Evolutionary conservation across 2,113 vertebrate species (phyloP).

Genomic region (Antidorcas marsupialis): DNA sequence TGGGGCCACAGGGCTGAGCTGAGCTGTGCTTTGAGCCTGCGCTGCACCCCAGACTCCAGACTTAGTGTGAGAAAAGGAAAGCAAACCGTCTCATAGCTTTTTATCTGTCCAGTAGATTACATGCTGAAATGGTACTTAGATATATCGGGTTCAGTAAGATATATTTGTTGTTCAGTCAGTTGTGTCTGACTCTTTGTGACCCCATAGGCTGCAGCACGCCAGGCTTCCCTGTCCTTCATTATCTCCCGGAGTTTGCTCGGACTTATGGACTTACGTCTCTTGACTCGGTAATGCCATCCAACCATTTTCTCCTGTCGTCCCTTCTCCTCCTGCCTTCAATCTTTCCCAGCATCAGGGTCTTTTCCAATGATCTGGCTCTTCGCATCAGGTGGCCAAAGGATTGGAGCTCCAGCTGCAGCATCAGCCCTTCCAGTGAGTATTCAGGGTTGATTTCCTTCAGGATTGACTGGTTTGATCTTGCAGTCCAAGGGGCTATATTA

Average conservation of each 20-base stretch:
- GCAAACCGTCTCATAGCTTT: too few relatives aligned
- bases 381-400: not conserved
- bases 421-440: not conserved
- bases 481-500: not conserved
- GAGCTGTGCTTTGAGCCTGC: not conserved
- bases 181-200: not conserved
- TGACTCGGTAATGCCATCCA: not conserved
- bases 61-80: not conserved
- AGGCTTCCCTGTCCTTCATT: not conserved
- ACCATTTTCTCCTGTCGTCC: not conserved
- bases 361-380: not conserved
- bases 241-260: not conserved
- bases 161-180: not conserved
- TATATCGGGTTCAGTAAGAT: not conserved
- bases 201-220: not conserved
- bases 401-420: not conserved
- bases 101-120: not conserved
- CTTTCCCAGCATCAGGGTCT: not conserved
- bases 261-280: not conserved
- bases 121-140: not conserved
- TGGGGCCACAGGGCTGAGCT: not conserved
- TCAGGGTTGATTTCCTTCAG: not conserved
- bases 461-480: not conserved
- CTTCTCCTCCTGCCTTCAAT: not conserved
- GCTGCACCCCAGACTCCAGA: too few relatives aligned